Conservation (phyloP, 2,797 vertebrate genomes). For the Babyrousa celebensis region DNA sequence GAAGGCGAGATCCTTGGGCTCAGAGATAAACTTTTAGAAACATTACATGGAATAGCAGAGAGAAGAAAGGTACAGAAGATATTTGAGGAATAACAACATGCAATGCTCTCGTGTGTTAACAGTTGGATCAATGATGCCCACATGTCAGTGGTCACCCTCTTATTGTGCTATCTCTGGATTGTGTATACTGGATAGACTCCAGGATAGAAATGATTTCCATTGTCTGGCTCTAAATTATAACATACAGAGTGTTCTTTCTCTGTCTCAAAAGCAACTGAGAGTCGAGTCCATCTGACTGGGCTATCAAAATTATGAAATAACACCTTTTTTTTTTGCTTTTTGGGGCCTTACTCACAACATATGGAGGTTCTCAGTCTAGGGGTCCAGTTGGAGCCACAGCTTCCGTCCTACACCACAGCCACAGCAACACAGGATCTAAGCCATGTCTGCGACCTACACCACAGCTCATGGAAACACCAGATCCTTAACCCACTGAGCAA, state of each 20-base stretch:
- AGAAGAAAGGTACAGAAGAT: background rate
- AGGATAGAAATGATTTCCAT: background rate
- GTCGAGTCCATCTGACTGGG: background rate
- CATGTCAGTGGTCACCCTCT: background rate
- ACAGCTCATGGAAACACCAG: too few species aligned
- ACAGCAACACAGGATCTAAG: too few species aligned
- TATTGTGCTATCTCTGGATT: background rate
- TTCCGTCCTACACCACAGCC: too few species aligned
- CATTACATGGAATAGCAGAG: background rate
- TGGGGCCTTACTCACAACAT: too few species aligned
- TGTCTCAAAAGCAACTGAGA: constrained; percentile 10
- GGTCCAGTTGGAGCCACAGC: too few species aligned
- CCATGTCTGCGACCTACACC: too few species aligned
- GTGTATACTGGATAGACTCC: background rate
- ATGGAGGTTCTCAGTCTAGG: too few species aligned
- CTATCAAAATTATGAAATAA: background rate
- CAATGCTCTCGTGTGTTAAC: background rate
- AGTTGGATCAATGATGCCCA: background rate
- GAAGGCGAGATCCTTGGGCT: background rate
- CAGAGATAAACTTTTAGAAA: constrained; percentile 18
- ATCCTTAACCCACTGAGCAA: too few species aligned
- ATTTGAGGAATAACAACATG: background rate
- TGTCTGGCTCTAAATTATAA: background rate
- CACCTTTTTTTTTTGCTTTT: too few species aligned
- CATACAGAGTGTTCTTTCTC: background rate